A percentile compares a stretch with the other conserved stretches of the same genome.
phyloP scores from a whole-genome alignment of 1,140 invertebrate genomes.

The Spodoptera litura region DNA sequence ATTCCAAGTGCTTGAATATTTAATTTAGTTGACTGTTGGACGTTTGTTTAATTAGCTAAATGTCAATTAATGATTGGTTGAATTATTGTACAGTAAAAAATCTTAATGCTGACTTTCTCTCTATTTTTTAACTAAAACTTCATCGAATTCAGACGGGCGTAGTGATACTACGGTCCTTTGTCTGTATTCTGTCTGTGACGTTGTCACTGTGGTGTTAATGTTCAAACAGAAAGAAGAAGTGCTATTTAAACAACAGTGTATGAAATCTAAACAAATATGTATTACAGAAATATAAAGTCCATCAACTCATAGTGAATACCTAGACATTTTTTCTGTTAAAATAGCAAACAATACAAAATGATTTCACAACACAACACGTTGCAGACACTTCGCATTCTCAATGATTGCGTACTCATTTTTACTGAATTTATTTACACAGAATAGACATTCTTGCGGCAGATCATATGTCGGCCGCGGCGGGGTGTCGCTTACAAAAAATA shows the following conservation, averaged over 20 bases:
- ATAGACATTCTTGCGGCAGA: conserved; percentile 67
- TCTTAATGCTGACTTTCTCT: too few relatives aligned
- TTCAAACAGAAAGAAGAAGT: background rate
- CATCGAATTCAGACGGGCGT: background rate
- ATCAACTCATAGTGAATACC: background rate
- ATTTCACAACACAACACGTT: conserved; percentile 58
- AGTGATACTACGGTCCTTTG: background rate
- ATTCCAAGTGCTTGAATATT: background rate
- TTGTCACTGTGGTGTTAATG: background rate
- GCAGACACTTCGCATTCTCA: conserved; percentile 64
- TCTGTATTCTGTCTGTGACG: background rate
- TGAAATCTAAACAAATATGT: background rate
- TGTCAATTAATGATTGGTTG: background rate
- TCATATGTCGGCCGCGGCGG: conserved; percentile 61
- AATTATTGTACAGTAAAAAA: too few relatives aligned
- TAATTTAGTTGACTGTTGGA: background rate
- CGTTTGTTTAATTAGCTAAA: background rate
- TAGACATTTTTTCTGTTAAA: conserved; percentile 49
- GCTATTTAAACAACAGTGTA: background rate
- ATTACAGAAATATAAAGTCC: conserved; percentile 8
- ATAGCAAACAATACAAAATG: conserved; percentile 48
- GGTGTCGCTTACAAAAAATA: conserved; percentile 65
- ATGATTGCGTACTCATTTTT: conserved; percentile 61
- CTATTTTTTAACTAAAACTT: too few relatives aligned
- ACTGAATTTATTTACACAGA: conserved; percentile 69